Conservation (phyloP, 53 echinoderm and acorn worm genomes). For the Henricia sp. region DNA sequence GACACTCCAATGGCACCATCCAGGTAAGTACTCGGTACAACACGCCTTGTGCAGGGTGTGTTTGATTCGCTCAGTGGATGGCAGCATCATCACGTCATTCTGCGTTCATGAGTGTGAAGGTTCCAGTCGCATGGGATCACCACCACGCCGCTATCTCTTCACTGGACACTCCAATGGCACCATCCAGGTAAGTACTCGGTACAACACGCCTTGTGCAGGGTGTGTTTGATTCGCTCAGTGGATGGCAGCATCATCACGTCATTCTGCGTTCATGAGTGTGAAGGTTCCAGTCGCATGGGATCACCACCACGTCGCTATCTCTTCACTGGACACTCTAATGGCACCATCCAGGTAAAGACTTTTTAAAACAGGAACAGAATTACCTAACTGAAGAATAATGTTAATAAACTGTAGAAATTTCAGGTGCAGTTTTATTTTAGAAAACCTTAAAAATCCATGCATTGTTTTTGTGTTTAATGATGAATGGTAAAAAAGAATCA, state of each 20-base stretch:
- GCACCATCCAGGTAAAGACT: constrained; percentile 78
- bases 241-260: constrained; percentile 83
- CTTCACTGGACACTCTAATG: constrained; percentile 97
- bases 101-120: constrained; percentile 99
- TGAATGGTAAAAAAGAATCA: too few species aligned
- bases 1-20: constrained; percentile 91
- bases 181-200: constrained; percentile 81
- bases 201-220: constrained; percentile 60
- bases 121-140: constrained; percentile 96
- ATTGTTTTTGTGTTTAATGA: too few species aligned
- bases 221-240: constrained; percentile 88
- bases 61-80: constrained; percentile 87
- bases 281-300: constrained; percentile 98
- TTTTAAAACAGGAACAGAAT: neutral
- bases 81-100: constrained; percentile 85
- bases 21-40: constrained; percentile 81
- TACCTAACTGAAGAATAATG: too few species aligned
- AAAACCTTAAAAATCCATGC: neutral
- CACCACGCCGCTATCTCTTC: constrained; percentile 91
- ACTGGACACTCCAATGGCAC: constrained; percentile 95
- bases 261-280: constrained; percentile 98
- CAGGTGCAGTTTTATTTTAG: neutral
- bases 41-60: constrained; percentile 85
- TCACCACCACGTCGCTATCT: constrained; percentile 92
- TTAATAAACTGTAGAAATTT: too few species aligned